Evolutionary conservation across 2,888 invertebrate genomes (phyloP).

Genomic region (Minunthozetes semirufus): DNA sequence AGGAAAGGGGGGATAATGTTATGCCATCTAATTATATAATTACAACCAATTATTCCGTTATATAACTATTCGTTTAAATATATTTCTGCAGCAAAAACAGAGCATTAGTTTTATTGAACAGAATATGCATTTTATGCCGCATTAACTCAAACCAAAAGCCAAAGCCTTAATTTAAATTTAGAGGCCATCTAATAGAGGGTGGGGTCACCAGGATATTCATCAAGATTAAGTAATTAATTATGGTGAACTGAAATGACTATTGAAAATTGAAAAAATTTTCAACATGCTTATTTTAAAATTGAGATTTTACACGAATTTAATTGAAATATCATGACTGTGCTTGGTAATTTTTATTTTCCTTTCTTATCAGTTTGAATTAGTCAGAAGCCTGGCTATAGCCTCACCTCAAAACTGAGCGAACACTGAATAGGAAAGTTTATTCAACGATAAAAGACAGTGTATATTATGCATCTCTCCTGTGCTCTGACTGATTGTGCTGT

Average conservation of each 20-base stretch:
- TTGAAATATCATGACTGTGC: no score
- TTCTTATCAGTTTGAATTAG: no score
- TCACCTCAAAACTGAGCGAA: background rate
- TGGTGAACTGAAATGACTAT: no score
- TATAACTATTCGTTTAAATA: no score
- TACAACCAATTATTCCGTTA: slow-evolving; percentile 22
- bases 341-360: no score
- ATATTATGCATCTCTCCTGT: background rate
- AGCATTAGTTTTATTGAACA: background rate
- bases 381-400: no score
- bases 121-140: slow-evolving; percentile 25
- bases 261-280: no score
- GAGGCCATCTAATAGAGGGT: background rate
- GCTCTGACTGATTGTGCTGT: background rate
- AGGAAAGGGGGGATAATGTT: slow-evolving; percentile 8
- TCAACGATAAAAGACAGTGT: background rate
- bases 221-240: background rate
- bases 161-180: slow-evolving; percentile 11
- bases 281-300: no score
- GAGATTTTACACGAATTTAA: no score
- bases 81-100: background rate
- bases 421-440: background rate
- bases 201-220: background rate
- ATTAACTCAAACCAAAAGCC: background rate
- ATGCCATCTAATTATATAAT: slow-evolving; percentile 31